Base-by-base conservation (phyloP, 2,888 invertebrate species). In the Athalia rosae region DNA sequence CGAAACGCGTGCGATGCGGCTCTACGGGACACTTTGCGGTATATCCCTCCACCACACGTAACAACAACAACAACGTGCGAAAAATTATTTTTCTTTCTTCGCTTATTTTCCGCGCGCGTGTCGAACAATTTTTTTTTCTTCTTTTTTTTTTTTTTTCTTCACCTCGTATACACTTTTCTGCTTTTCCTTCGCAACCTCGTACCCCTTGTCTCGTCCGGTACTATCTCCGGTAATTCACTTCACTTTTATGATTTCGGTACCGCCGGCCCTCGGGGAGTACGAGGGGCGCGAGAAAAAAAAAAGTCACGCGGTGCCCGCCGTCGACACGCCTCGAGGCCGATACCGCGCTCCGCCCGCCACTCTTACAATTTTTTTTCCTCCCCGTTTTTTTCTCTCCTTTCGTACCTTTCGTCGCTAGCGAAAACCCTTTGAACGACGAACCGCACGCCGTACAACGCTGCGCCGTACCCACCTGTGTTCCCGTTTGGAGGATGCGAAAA, bases 161-260 rank as follows among this genome's bases (percentile, higher is more conserved):
- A 5, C 11, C 8, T 50, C 15, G 4, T 41, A 3, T 64, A 8
- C 4, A 11, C n/a, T 53, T 6, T n/a, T 53, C n/a, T 53, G 4
- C 11, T 3, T 4, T 4, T 11, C 53, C n/a, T n/a, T 9, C 7
- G 53, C 53, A n/a, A 11, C 7, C 53, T 53, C n/a, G n/a, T 53
- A 53, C 6, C n/a, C 53, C 53, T 28, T 28, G 28, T 28, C 28
- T 28, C 28, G 28, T 28, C 28, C 28, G 28, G 28, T 28, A 28
- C 53, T 53, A 53, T 53, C 53, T n/a, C 4, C 67, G 15, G 50
- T 67, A 67, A 67, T 67, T 67, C 67, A 53, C 53, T 67, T 67
- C 50, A 67, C 67, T 67, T 67, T 67, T 67, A 50, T 50, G 50
- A 67, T 67, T 67, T 67, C 41, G 8, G 67, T 48, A 67, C 67